Base-by-base conservation (phyloP, 2,797 vertebrate species). In the Botia almorhae region DNA sequence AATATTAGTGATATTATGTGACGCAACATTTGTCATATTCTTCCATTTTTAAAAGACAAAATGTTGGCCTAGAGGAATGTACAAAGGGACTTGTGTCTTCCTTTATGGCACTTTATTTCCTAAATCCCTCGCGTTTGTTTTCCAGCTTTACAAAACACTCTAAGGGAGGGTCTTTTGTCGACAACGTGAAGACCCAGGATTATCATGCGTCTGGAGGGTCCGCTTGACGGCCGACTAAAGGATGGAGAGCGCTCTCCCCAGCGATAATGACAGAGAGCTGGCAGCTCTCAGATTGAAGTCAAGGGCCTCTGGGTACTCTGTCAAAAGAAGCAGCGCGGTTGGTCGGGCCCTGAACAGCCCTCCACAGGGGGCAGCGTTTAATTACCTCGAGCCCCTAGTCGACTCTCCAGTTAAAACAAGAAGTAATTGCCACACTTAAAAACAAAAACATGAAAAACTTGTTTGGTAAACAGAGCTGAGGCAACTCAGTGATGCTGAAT, bases 201-300 rank as follows among this genome's bases (percentile, higher is more conserved):
- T 58, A 69, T 70, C 69, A 76, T 83, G 53, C 78, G 80, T 76
- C 50, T 65, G 74, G 71, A 82, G 74, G 81, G 74, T 80, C 76
- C 29, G 77, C 69, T 48, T 72, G 61, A 83, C 72, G 63, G 82
- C 72, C 69, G 29, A 73, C 74, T 71, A 74, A 82, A 76, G 76
- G 71, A 89, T 84, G 10, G 11, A 91, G 90, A 89, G 85, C 85
- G 33, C 88, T 90, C 82, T 81, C 56, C 89, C 89, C 85, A 87
- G 88, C 84, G 84, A 79, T 58, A 81, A 87, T 74, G 78, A 85
- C 79, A 76, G 70, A 74, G 80, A 79, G 78, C 74, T 77, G 87
- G 81, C 88, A 88, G 89, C 85, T 85, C 81, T 86, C 78, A 81
- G 76, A 85, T 71, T 85, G 75, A 87, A 87, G 86, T 89, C 84